phyloP scores from a whole-genome alignment of 2,888 invertebrate genomes.

The Taphrorychus bicolor region DNA sequence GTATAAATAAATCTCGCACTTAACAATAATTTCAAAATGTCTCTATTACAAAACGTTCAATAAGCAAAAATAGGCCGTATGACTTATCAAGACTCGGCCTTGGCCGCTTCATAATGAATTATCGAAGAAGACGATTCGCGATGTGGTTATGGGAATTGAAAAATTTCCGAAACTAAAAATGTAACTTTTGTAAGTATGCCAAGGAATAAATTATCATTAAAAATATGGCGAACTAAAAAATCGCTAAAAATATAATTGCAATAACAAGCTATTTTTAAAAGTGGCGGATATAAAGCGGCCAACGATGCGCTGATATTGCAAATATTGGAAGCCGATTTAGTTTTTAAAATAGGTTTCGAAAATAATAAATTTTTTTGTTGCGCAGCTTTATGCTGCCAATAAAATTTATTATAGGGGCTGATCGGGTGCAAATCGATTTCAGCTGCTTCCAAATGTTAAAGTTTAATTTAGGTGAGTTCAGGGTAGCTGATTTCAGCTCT shows the following conservation, averaged over 20 bases:
- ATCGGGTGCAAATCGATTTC: too few species aligned
- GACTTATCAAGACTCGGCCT: neutral
- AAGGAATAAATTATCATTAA: constrained; percentile 39
- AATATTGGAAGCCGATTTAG: neutral
- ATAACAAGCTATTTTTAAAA: constrained; percentile 39
- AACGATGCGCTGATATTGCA: constrained; percentile 2
- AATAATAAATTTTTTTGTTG: too few species aligned
- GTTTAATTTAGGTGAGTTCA: too few species aligned
- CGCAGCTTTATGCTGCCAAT: too few species aligned
- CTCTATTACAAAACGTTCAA: too few species aligned
- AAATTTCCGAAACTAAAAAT: constrained; percentile 26
- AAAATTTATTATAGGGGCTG: too few species aligned
- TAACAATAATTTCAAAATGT: too few species aligned
- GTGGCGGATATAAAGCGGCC: constrained; percentile 6
- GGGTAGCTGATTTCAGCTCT: too few species aligned
- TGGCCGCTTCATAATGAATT: too few species aligned
- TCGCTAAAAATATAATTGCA: constrained; percentile 40
- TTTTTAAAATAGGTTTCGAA: neutral
- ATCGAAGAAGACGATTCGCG: neutral
- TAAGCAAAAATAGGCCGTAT: neutral
- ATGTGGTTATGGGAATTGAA: neutral
- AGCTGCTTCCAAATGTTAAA: too few species aligned
- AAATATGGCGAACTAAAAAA: constrained; percentile 41
- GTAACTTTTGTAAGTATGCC: constrained; percentile 32
- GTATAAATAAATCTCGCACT: too few species aligned